A percentile compares a stretch with the other conserved stretches of the same genome.
phyloP scores from a whole-genome alignment of 2,113 vertebrate genomes.

The Takifugu bimaculatus region DNA sequence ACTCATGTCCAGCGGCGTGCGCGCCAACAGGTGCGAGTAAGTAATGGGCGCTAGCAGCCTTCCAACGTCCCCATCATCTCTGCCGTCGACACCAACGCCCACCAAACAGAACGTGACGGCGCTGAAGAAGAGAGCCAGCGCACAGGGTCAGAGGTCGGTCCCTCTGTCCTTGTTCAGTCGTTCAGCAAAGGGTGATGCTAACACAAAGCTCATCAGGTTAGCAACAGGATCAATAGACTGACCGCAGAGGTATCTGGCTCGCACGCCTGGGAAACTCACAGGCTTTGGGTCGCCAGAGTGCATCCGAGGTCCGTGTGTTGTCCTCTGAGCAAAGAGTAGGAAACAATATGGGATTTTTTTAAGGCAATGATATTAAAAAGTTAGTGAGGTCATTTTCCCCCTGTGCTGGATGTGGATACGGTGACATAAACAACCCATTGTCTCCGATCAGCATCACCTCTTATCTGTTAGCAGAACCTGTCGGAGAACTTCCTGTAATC shows the following conservation, averaged over 20 bases:
- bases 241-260: conserved; percentile 47
- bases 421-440: conserved; percentile 36
- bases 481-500: conserved; percentile 33
- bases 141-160: conserved; percentile 45
- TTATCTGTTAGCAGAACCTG: conserved; percentile 48
- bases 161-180: conserved; percentile 44
- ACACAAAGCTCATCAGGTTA: conserved; percentile 65
- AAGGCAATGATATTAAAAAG: conserved; percentile 43
- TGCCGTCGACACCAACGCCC: conserved; percentile 42
- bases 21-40: conserved; percentile 32
- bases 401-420: conserved; percentile 22
- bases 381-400: conserved; percentile 30
- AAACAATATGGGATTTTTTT: conserved; percentile 30
- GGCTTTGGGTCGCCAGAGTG: conserved; percentile 7
- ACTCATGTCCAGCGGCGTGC: conserved; percentile 21
- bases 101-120: conserved; percentile 18
- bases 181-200: conserved; percentile 59
- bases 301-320: conserved; percentile 29
- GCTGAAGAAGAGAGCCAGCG: conserved; percentile 31
- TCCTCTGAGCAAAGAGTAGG: conserved; percentile 60
- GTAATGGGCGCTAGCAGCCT: conserved; percentile 58
- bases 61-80: conserved; percentile 52
- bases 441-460: conserved; percentile 32
- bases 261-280: conserved; percentile 23
- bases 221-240: conserved; percentile 67